phyloP scores from a whole-genome alignment of 2,888 invertebrate genomes.

The Torymus texanus region DNA sequence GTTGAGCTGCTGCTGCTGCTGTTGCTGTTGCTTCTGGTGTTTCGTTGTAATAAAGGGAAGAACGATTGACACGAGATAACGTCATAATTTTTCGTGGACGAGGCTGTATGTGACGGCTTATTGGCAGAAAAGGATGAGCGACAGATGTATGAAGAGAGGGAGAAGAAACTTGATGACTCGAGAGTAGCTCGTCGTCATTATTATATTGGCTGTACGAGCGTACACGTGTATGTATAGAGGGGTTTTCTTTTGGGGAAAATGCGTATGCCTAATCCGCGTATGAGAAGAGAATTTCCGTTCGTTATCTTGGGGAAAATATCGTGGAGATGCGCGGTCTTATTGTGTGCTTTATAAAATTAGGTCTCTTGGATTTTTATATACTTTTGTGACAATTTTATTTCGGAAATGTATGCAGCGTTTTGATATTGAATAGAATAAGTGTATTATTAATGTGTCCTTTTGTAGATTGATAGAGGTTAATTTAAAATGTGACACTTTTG shows the following conservation, averaged over 20 bases:
- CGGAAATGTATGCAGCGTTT: too few species aligned
- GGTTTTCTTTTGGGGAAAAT: background rate
- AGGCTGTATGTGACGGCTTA: slow-evolving; percentile 13
- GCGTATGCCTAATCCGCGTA: background rate
- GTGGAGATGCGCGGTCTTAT: background rate
- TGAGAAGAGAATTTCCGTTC: background rate
- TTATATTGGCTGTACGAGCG: background rate
- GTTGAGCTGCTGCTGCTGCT: too few species aligned
- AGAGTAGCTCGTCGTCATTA: slow-evolving; percentile 8
- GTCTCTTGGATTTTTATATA: too few species aligned
- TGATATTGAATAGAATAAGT: too few species aligned
- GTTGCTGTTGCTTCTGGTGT: too few species aligned
- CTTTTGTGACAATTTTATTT: too few species aligned
- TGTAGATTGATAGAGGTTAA: too few species aligned
- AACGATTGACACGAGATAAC: slow-evolving; percentile 40
- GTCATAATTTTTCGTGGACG: slow-evolving; percentile 41
- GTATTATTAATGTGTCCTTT: too few species aligned
- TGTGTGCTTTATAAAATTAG: too few species aligned
- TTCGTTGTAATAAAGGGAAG: background rate
- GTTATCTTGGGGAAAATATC: background rate
- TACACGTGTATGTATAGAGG: background rate
- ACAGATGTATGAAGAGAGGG: slow-evolving; percentile 21
- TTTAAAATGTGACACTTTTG: too few species aligned
- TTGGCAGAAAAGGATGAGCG: slow-evolving; percentile 31
- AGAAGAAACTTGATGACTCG: slow-evolving; percentile 42